These are phyloP conservation scores for Cantharis rufa DNA, from an alignment of 2,888 invertebrate species.

Conservation along the genomic window DNA sequence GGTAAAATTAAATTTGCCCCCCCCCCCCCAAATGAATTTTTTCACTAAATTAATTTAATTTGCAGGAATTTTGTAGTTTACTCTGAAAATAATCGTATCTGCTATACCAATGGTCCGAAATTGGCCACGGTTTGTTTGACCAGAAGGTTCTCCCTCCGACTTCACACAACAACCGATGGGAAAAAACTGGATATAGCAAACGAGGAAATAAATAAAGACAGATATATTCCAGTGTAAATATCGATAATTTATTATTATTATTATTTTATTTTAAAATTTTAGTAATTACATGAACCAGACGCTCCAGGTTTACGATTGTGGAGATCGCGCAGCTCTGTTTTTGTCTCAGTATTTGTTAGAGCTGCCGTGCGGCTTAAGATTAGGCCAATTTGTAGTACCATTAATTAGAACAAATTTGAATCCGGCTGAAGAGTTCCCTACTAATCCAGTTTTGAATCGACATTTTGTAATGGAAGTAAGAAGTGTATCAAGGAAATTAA, in stretches of 20 bases:
- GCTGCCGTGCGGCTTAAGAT: neutral
- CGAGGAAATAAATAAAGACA: neutral
- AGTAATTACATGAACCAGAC: neutral
- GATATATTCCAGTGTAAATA: neutral
- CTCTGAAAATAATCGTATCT: neutral
- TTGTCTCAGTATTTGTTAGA: neutral
- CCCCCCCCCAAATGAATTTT: too few relatives aligned
- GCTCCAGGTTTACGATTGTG: neutral
- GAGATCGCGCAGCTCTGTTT: neutral
- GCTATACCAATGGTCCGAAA: neutral
- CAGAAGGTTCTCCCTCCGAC: rapidly evolving
- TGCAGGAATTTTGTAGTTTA: neutral
- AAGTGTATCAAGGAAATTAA: neutral
- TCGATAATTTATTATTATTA: neutral
- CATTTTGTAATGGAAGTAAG: neutral
- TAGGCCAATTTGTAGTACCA: neutral
- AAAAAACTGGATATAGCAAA: neutral
- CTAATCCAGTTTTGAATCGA: neutral
- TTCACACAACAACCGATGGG: neutral
- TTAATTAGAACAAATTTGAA: neutral
- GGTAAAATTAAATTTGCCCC: neutral
- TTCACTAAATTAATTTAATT: neutral
- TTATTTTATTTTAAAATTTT: neutral
- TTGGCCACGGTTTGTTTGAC: neutral
- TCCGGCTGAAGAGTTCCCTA: neutral